Evolutionary conservation across 1,140 invertebrate genomes (phyloP), one percentile per base, ranked within the genome.

Genomic region (Heliconius hermathena): DNA sequence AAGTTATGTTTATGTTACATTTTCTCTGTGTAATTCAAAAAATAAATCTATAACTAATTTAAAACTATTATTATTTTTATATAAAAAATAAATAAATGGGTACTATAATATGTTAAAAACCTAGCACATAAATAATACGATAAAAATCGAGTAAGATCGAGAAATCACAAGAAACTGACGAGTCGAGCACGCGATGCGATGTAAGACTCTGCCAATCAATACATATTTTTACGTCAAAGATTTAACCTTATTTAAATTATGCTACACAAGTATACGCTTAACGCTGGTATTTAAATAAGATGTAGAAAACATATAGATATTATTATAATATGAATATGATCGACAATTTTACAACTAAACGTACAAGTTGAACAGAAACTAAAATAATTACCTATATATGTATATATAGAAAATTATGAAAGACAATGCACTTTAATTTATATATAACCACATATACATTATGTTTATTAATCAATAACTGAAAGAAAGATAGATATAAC

Each of bases 111-210:
- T 3, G 54, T 22, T 57, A 22, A 22, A 57, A 52, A 52, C 18
- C 54, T 57, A 57, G 54, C 20, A 57, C 54, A 57, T 57, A 57
- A 57, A 57, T 57, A 57, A 57, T 22, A 22, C n/a, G 54, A 57
- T 57, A 57, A 22, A 76, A 70, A 76, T 49, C 74, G 20, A 70
- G 74, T 46, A 26, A 70, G 74, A 76, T 70, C 38, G 60, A 52
- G 75, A 77, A 77, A 77, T 77, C 75, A 71, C 66, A 71, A 77
- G 75, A 76, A 76, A 76, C 66, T 71, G 70, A 41, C 66, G 74
- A 66, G 75, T 71, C 20, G n/a, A 52, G 26, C 75, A 77, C 66
- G 75, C 75, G 75, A 77, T 71, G 29, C 66, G 70, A 71, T 71
- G 70, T 71, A 57, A 71, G 29, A 71, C 33, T 71, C 33, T 22